phyloP scores from a whole-genome alignment of 2,113 vertebrate genomes.

The Pelmatolapia mariae region DNA sequence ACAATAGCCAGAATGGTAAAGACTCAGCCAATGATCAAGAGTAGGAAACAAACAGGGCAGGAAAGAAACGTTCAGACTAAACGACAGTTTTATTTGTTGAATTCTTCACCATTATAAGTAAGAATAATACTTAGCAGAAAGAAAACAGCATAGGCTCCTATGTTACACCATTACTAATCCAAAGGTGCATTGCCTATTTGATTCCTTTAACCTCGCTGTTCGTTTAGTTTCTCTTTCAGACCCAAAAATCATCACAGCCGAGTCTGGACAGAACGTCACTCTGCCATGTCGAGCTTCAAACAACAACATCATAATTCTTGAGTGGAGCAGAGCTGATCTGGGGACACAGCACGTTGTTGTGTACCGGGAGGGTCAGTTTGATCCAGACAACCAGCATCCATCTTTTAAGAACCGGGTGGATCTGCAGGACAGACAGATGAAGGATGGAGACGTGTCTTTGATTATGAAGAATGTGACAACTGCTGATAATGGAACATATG shows the following conservation, averaged over 20 bases:
- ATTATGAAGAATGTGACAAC: no score
- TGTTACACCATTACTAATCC: neutral
- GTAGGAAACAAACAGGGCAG: neutral
- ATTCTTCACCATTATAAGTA: neutral
- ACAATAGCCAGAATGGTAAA: neutral
- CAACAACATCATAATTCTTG: neutral
- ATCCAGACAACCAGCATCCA: no score
- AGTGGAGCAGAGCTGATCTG: neutral
- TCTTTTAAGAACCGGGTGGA: no score
- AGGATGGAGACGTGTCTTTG: no score
- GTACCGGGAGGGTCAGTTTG: no score
- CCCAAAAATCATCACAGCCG: neutral
- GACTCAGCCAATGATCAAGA: neutral
- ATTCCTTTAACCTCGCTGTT: neutral
- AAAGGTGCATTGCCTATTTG: neutral
- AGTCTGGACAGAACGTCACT: neutral
- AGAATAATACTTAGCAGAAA: neutral
- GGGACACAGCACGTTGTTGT: neutral
- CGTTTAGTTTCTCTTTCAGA: rapidly evolving
- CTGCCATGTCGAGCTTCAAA: neutral
- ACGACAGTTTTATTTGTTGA: no score
- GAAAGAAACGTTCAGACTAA: neutral
- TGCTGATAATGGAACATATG: no score
- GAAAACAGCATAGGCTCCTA: neutral
- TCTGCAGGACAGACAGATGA: no score